Conservation (phyloP, 2,888 invertebrate genomes). For the Amblyjoppa fuscipennis region DNA sequence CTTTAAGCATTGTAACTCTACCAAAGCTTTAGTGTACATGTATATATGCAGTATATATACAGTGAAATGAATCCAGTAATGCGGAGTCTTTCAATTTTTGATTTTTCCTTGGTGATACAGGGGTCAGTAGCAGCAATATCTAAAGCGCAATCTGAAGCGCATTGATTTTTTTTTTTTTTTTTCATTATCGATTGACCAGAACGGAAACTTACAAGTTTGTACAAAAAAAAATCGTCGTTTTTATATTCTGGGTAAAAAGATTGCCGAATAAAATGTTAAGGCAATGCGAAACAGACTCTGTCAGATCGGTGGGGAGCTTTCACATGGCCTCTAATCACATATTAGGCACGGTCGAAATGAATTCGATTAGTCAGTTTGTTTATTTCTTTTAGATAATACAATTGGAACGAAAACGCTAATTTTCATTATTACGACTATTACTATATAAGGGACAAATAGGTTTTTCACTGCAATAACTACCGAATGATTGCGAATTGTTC, state of each 20-base stretch:
- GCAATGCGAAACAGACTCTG: neutral
- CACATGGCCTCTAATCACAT: neutral
- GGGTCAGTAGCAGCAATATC: neutral
- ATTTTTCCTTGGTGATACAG: neutral
- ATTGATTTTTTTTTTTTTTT: neutral
- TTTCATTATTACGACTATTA: neutral
- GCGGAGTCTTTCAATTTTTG: neutral
- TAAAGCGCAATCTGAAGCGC: neutral
- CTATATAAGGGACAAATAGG: neutral
- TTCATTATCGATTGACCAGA: neutral
- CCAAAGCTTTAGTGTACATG: conserved; percentile 64
- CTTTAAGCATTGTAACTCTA: conserved; percentile 38
- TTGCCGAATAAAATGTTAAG: neutral
- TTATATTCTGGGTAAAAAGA: neutral
- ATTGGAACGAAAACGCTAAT: neutral
- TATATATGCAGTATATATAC: conserved; percentile 20
- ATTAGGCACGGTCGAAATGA: neutral
- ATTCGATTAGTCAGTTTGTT: neutral
- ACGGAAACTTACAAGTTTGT: neutral
- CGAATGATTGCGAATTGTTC: neutral
- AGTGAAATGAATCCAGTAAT: conserved; percentile 4
- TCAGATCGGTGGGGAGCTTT: neutral
- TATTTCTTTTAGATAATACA: neutral
- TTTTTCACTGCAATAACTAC: neutral
- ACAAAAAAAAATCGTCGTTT: conserved; percentile 2